Percentiles rank a stretch among this genome's conserved stretches.
These are phyloP conservation scores for Trachelus iudaicus DNA, from an alignment of 2,888 invertebrate genomes.

Conservation along the genomic window DNA sequence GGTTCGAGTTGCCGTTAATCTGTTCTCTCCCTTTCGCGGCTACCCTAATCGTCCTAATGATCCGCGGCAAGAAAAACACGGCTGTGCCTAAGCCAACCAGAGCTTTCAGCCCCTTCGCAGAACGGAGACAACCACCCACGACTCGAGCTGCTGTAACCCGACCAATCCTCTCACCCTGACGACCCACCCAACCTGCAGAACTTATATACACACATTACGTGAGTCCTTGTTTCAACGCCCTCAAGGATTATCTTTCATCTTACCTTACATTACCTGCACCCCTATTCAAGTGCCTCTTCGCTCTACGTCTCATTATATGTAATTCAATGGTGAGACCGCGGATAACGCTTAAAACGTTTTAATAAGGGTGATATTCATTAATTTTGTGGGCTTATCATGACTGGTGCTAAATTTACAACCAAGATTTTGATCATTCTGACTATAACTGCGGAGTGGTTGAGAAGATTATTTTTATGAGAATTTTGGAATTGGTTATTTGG, in stretches of 20 bases:
- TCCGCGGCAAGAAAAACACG: conserved; percentile 64
- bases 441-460: neutral
- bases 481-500: neutral
- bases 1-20: conserved; percentile 44
- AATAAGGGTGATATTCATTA: neutral
- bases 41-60: conserved; percentile 64
- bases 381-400: neutral
- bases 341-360: neutral
- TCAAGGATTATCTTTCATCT: conserved; percentile 42
- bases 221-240: conserved; percentile 32
- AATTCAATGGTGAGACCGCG: neutral
- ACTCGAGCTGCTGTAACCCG: conserved; percentile 45
- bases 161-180: conserved; percentile 38
- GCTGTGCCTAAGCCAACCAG: conserved; percentile 60
- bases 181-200: neutral
- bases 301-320: neutral
- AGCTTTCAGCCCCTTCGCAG: conserved; percentile 48
- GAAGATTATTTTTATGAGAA: neutral
- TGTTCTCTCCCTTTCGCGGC: conserved; percentile 58
- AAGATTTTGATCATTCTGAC: neutral
- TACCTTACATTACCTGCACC: conserved; percentile 6
- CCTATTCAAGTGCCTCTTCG: neutral
- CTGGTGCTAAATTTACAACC: neutral
- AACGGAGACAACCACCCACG: conserved; percentile 44
- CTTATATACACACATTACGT: neutral